These are phyloP conservation scores for Heteropelma amictum DNA, from an alignment of 2,888 invertebrate species.

Conservation along the genomic window DNA sequence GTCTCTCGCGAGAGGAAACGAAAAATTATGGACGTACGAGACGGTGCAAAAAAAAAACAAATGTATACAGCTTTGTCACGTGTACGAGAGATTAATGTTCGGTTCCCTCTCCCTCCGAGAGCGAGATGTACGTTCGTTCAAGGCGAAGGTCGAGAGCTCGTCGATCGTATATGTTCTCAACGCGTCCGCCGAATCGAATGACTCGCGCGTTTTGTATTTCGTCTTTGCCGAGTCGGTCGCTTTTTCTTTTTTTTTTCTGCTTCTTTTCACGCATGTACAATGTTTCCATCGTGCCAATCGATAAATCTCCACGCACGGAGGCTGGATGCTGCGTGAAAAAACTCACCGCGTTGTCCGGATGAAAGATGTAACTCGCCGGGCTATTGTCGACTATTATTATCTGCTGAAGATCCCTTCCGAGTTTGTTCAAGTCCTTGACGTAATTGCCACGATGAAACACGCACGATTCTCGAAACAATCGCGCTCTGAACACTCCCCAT, in stretches of 20 bases:
- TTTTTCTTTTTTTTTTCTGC: background rate
- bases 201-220: constrained; percentile 41
- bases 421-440: constrained; percentile 98
- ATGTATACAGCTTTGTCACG: constrained; percentile 10
- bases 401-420: constrained; percentile 97
- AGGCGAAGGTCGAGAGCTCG: constrained; percentile 43
- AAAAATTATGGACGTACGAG: no score
- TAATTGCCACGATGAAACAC: constrained; percentile 99
- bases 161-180: constrained; percentile 36
- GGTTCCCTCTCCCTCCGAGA: no score
- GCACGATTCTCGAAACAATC: constrained; percentile 99
- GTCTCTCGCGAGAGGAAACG: no score
- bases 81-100: constrained; percentile 23
- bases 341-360: constrained; percentile 99
- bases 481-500: constrained; percentile 97
- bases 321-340: constrained; percentile 45
- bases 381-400: constrained; percentile 99
- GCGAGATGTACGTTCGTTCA: constrained; percentile 14
- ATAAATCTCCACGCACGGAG: no score
- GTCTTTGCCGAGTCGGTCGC: background rate
- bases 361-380: constrained; percentile 99
- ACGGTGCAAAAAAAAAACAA: background rate
- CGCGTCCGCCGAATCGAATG: constrained; percentile 34
- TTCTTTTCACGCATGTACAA: background rate
- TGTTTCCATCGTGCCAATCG: constrained; percentile 35